Evolutionary conservation across 2,113 vertebrate genomes (phyloP).

Genomic region (Vulpes lagopus): DNA sequence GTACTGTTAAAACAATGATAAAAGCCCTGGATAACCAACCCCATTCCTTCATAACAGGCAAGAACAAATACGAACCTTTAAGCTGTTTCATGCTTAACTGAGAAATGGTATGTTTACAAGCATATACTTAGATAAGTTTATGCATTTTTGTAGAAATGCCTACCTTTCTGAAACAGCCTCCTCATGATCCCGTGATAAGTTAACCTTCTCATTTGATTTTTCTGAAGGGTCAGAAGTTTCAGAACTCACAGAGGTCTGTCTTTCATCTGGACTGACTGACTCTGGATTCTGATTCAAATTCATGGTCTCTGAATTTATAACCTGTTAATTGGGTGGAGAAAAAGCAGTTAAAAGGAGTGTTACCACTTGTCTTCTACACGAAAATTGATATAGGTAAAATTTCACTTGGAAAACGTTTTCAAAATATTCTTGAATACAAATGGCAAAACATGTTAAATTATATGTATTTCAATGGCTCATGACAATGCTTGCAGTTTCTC

Average conservation of each 20-base stretch:
- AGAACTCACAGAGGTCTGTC: slow-evolving; percentile 13
- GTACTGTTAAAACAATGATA: background rate
- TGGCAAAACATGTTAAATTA: slow-evolving; percentile 45
- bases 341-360: slow-evolving; percentile 27
- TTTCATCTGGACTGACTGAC: slow-evolving; percentile 30
- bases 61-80: background rate
- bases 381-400: slow-evolving; percentile 39
- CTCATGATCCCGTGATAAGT: slow-evolving; percentile 39
- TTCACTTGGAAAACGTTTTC: slow-evolving; percentile 44
- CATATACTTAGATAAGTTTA: background rate
- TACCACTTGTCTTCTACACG: slow-evolving; percentile 27
- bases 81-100: slow-evolving; percentile 14
- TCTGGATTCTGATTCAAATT: background rate
- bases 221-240: background rate
- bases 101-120: background rate
- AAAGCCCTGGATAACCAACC: slow-evolving; percentile 38
- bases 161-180: slow-evolving; percentile 77
- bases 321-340: slow-evolving; percentile 65
- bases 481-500: background rate
- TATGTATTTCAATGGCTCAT: background rate
- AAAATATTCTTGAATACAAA: slow-evolving; percentile 2
- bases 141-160: slow-evolving; percentile 59
- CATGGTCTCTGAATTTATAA: slow-evolving; percentile 39
- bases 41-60: background rate
- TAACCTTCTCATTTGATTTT: slow-evolving; percentile 51